Base-by-base conservation (phyloP, 2,888 invertebrate genomes). In the Elaeidobius kamerunicus region DNA sequence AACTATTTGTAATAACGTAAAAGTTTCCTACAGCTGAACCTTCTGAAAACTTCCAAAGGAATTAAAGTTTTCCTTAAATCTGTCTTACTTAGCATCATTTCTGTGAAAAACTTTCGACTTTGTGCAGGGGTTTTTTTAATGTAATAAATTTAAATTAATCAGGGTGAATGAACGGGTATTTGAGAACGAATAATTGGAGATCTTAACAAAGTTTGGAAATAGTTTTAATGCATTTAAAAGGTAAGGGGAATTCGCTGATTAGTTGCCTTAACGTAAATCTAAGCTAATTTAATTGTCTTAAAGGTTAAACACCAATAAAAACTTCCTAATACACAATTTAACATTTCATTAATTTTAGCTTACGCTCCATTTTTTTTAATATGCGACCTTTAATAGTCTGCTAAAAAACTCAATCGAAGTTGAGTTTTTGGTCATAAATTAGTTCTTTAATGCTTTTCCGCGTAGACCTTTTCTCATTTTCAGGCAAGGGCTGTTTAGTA, bases 401-500 rank as follows among this genome's bases (percentile, higher is more conserved):
- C n/a, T n/a, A n/a, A n/a, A n/a, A n/a, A n/a, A n/a, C n/a, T n/a
- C n/a, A n/a, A n/a, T n/a, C n/a, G n/a, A n/a, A n/a, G n/a, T n/a
- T n/a, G n/a, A n/a, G n/a, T n/a, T n/a, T n/a, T n/a, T n/a, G n/a
- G n/a, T n/a, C n/a, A n/a, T n/a, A n/a, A n/a, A n/a, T n/a, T n/a
- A n/a, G n/a, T n/a, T n/a, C n/a, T n/a, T n/a, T n/a, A n/a, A n/a
- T n/a, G n/a, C n/a, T n/a, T n/a, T n/a, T n/a, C n/a, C n/a, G n/a
- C n/a, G n/a, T n/a, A 41, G 20, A 40, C 52, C 36, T 42, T 36
- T 35, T 36, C 52, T 41, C 46, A 46, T 52, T 52, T n/a, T 40
- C 46, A 34, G 52, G 15, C 34, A 47, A 52, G 45, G 46, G 42
- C 52, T 38, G 46, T 46, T 52, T 52, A 52, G 46, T 52, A 41